These are phyloP conservation scores for Remorina albescens DNA, from an alignment of 2,797 vertebrate genomes.

Conservation along the genomic window DNA sequence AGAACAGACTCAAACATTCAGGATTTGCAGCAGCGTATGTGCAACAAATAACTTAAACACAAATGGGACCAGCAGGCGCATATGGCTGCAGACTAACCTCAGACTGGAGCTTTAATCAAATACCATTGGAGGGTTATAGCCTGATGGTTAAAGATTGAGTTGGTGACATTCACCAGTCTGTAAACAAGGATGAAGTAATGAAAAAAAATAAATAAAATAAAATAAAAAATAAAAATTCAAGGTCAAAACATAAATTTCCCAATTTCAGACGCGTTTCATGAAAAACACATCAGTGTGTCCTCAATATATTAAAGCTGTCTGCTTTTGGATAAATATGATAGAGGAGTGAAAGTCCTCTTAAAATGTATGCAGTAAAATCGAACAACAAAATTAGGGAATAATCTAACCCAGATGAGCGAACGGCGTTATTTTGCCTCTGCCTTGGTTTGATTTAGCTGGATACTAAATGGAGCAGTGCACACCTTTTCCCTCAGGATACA, in stretches of 20 bases:
- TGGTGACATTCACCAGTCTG: slow-evolving; percentile 21
- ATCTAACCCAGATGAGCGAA: not conserved
- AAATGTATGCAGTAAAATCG: not conserved
- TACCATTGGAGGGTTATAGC: not conserved
- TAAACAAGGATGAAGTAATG: slow-evolving; percentile 3
- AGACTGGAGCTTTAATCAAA: slow-evolving; percentile 32
- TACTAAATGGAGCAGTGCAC: slow-evolving; percentile 58
- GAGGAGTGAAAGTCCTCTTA: not conserved
- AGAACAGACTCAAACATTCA: not conserved
- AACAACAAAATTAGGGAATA: not conserved
- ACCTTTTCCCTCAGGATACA: slow-evolving; percentile 48
- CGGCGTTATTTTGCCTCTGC: slow-evolving; percentile 31
- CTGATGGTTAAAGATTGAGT: slow-evolving; percentile 27
- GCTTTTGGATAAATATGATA: not conserved
- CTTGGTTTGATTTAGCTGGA: slow-evolving; percentile 42
- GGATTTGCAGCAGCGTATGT: not conserved
- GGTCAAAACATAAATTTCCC: slow-evolving; percentile 3
- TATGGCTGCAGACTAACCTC: slow-evolving; percentile 7
- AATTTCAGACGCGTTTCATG: not conserved
- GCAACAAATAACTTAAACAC: slow-evolving; percentile 9
- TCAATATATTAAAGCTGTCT: not conserved
- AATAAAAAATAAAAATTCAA: too few species aligned
- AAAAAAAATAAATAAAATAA: too few species aligned
- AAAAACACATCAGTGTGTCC: not conserved
- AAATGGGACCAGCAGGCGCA: too few species aligned